These are phyloP conservation scores for Willisornis vidua DNA, from an alignment of 2,113 vertebrate species.

Conservation along the genomic window DNA sequence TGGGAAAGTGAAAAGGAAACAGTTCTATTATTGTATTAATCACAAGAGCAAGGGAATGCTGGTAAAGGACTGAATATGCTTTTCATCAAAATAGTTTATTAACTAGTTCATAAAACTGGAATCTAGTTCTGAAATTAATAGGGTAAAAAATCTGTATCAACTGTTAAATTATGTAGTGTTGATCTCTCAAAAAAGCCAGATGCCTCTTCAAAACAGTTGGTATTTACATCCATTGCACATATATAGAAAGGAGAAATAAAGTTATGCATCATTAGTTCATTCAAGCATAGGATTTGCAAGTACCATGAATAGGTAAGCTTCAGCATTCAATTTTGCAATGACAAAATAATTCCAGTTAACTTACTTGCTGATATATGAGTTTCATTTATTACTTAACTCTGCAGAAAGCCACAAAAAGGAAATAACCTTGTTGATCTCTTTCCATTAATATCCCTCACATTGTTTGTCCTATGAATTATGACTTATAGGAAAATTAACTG, in stretches of 20 bases:
- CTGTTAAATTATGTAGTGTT: not conserved
- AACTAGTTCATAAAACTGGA: conserved; percentile 32
- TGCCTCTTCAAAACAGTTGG: not conserved
- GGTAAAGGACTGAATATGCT: conserved; percentile 21
- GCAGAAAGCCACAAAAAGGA: conserved; percentile 53
- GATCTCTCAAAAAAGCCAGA: not conserved
- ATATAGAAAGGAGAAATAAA: not conserved
- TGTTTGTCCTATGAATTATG: conserved; percentile 58
- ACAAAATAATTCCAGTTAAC: conserved; percentile 19
- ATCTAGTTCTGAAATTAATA: conserved; percentile 2
- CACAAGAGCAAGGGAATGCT: conserved; percentile 7
- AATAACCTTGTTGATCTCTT: conserved; percentile 47
- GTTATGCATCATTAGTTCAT: not conserved
- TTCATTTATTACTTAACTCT: conserved; percentile 48
- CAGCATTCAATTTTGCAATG: not conserved
- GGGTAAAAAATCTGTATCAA: not conserved
- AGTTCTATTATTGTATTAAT: conserved; percentile 43
- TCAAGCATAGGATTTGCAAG: not conserved
- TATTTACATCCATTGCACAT: not conserved
- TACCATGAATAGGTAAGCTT: not conserved
- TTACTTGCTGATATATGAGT: conserved; percentile 57
- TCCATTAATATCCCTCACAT: conserved; percentile 52
- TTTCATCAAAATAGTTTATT: conserved; percentile 49
- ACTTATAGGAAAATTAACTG: conserved; percentile 55
- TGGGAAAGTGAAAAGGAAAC: conserved; percentile 51